phyloP scores from a whole-genome alignment of 2,888 invertebrate species.

The Chironomus tentans region DNA sequence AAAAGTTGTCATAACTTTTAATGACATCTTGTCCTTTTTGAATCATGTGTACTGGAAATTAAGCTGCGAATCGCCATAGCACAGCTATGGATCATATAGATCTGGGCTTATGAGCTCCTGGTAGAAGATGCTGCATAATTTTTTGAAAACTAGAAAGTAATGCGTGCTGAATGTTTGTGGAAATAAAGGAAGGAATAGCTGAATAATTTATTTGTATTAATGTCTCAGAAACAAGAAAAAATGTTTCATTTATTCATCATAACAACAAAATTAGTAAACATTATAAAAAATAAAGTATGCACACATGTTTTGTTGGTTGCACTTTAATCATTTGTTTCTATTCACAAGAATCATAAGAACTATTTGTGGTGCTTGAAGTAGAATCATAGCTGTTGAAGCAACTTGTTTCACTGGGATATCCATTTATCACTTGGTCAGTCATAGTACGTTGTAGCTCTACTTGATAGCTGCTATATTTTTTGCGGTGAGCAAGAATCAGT shows the following conservation, averaged over 20 bases:
- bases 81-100: no score
- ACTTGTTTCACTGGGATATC: no score
- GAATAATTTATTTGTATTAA: not conserved
- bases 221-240: not conserved
- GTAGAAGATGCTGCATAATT: no score
- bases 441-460: conserved; percentile 9
- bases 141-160: no score
- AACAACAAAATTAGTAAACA: not conserved
- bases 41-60: no score
- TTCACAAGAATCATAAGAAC: conserved; percentile 1
- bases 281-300: not conserved
- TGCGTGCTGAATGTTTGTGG: no score
- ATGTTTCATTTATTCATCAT: not conserved
- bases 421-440: no score
- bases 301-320: not conserved
- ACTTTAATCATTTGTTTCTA: not conserved
- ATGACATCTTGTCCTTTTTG: no score
- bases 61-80: no score
- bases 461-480: conserved; percentile 30
- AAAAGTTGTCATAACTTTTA: no score
- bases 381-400: conserved; percentile 29
- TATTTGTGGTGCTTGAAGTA: conserved; percentile 20
- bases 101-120: no score
- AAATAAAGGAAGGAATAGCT: not conserved
- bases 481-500: conserved; percentile 57